Conservation (phyloP, 2,888 invertebrate genomes). For the Polydesmus complanatus region DNA sequence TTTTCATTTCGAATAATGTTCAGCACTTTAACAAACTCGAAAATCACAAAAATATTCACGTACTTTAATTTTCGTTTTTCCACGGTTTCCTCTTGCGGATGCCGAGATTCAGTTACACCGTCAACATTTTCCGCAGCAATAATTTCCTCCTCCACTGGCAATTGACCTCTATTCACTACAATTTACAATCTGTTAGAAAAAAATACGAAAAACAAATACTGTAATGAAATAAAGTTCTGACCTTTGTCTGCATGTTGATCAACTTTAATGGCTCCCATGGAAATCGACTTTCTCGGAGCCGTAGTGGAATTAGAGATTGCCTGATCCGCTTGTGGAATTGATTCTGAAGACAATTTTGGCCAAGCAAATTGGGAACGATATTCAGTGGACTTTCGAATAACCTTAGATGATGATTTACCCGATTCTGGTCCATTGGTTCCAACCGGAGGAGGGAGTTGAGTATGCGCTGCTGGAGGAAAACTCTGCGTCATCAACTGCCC, state of each 20-base stretch:
- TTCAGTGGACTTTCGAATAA: slow-evolving; percentile 39
- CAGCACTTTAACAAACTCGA: too few species aligned
- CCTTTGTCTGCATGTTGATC: slow-evolving; percentile 24
- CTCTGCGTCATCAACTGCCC: slow-evolving; percentile 18
- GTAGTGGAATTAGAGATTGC: background rate
- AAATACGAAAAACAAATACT: too few species aligned
- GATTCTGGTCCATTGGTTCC: background rate
- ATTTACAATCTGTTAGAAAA: too few species aligned
- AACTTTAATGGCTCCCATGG: slow-evolving; percentile 69
- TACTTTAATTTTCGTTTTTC: slow-evolving; percentile 6
- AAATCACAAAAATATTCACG: too few species aligned
- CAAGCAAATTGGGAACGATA: slow-evolving; percentile 81
- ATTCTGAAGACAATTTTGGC: slow-evolving; percentile 43
- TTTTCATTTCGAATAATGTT: too few species aligned
- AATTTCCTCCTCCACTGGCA: slow-evolving; percentile 15
- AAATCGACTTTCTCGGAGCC: slow-evolving; percentile 65
- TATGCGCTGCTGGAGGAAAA: slow-evolving; percentile 16
- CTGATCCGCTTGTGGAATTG: slow-evolving; percentile 29
- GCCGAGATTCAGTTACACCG: background rate
- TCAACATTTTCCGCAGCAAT: background rate
- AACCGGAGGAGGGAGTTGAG: slow-evolving; percentile 1
- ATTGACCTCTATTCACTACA: background rate
- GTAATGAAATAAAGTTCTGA: background rate
- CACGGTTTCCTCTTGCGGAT: background rate
- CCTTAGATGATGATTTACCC: slow-evolving; percentile 18